Base-by-base conservation (phyloP, 2,797 vertebrate species). In the Neomorphus geoffroyi region DNA sequence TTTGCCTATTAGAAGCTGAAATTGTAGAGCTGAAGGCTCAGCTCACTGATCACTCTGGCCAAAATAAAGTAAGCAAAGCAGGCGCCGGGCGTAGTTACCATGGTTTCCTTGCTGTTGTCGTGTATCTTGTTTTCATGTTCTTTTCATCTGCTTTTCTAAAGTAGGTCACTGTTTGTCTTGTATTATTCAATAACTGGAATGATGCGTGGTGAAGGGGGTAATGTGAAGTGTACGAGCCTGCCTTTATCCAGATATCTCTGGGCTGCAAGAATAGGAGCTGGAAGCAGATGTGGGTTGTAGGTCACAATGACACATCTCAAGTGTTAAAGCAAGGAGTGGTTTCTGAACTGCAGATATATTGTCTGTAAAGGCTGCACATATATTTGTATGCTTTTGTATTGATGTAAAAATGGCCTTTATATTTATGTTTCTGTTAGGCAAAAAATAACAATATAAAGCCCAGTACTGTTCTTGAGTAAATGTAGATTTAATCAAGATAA, bases 101-200 rank as follows among this genome's bases (percentile, higher is more conserved):
- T 98, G 98, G 98, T 97, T 98, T 97, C 98, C 95, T 86, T 46
- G 92, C 96, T 91, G 83, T 98, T 97, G 97, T 96, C 96, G 53
- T 97, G 97, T 97, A 80, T 97, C 97, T 97, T 98, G 97, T 98
- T 98, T 99, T 99, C 94, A 71, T 96, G 98, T 92, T 96, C 97
- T 98, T 98, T 98, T 98, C 96, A 97, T 98, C 97, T 98, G 98
- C 98, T 98, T 98, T 98, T 97, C 96, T 97, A 98, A 99, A 99
- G 98, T 99, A 99, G 99, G 99, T 99, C 99, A 99, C 93, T 98
- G 98, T 98, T 99, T 99, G 98, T 98, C 98, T 99, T 98, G 98
- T 98, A 97, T 99, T 99, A 98, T 98, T 98, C 98, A 99, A 97
- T 98, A 98, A 98, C 98, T 98, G 97, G 98, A 98, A 97, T 98